Conservation (phyloP, 2,797 vertebrate species). For the Sphenopsis melanotis region DNA sequence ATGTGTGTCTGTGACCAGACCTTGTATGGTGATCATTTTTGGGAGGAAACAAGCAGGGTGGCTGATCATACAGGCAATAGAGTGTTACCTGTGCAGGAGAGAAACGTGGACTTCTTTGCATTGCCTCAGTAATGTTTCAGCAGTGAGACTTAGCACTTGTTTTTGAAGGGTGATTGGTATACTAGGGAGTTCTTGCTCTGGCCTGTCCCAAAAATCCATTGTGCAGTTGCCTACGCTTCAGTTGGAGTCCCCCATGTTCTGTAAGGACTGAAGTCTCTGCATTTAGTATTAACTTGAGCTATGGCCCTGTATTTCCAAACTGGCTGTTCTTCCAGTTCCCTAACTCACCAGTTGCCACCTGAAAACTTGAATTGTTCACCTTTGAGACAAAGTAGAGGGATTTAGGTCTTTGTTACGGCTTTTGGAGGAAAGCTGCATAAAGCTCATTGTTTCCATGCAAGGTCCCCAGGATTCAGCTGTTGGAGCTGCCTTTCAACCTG, state of each 20-base stretch:
- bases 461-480: not conserved
- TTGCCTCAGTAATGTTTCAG: not conserved
- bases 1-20: not conserved
- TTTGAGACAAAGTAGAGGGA: not conserved
- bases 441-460: not conserved
- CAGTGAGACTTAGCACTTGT: not conserved
- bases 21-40: not conserved
- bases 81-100: not conserved
- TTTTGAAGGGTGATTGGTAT: not conserved
- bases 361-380: not conserved
- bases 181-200: not conserved
- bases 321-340: not conserved
- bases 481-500: constrained; percentile 8
- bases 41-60: not conserved
- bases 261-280: not conserved
- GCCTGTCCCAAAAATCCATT: not conserved
- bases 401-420: not conserved
- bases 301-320: not conserved
- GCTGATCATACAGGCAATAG: not conserved
- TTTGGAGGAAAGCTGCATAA: not conserved
- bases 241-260: not conserved
- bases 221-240: not conserved
- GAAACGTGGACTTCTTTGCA: not conserved
- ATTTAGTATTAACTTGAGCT: not conserved
- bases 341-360: not conserved